Base-by-base conservation (phyloP, 2,888 invertebrate species). In the Stenodera caucasica region DNA sequence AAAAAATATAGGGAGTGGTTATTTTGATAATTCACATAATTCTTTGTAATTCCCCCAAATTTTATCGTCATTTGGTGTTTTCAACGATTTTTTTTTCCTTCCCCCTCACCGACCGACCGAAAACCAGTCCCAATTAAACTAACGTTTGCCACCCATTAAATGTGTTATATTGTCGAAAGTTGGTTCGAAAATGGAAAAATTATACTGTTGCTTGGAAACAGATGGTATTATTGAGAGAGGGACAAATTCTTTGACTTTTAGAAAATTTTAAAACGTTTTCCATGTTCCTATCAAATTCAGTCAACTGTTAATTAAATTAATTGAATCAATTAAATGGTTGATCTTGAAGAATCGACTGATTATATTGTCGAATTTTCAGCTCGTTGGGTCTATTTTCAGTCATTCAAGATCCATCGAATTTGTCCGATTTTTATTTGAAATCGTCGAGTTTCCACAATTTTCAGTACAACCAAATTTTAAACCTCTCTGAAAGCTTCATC, bases 231-330 rank as follows among this genome's bases (percentile, higher is more conserved):
- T 60, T 49, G n/a, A 9, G 37, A 29, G 32, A 32, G 32, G 35
- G 60, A 57, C 49, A 50, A 53, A 57, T 57, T 53, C 57, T 33
- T 49, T 35, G 55, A 33, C 33, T 33, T 56, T 15, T 15, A 37
- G n/a, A n/a, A n/a, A n/a, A n/a, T 53, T 53, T 57, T 60, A 60
- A 60, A 57, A 57, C 52, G 29, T 52, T 60, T 60, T 60, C 50
- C 49, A 26, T 60, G 60, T 60, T 32, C 1, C 1, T n/a, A 7
- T 15, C 51, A 33, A 55, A 50, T 56, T 56, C n/a, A n/a, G 56
- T 55, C 52, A 40, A 40, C 53, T 2, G n/a, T n/a, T 37, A 49
- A 53, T 61, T 58, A 30, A 45, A 51, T 52, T 58, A 61, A 61
- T 61, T 61, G 55, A 58, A 55, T 61, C 14, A 29, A 29, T 29